phyloP scores from a whole-genome alignment of 1,140 invertebrate species.

The Sitobion miscanthi region DNA sequence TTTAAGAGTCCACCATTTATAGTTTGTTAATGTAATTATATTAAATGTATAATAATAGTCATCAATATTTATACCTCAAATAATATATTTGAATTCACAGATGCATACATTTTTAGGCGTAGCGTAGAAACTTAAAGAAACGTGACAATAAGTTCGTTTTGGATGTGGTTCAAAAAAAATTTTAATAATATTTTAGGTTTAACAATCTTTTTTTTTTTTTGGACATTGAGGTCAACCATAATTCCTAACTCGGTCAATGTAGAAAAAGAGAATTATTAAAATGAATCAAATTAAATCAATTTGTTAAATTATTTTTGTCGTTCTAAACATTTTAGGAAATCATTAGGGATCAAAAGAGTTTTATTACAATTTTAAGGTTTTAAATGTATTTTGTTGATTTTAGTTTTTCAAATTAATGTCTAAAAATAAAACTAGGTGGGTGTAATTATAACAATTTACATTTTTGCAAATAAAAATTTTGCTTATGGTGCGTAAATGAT shows the following conservation, averaged over 20 bases:
- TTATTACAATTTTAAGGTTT: not conserved
- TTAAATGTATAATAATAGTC: not conserved
- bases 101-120: not conserved
- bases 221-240: too few relatives aligned
- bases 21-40: not conserved
- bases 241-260: not conserved
- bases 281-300: not conserved
- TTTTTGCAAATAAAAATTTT: not conserved
- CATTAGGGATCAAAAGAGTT: not conserved
- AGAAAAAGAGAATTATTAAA: not conserved
- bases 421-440: too few relatives aligned
- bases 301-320: not conserved
- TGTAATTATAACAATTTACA: too few relatives aligned
- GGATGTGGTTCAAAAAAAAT: too few relatives aligned
- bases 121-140: too few relatives aligned
- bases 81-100: not conserved
- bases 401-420: not conserved
- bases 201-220: too few relatives aligned
- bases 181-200: not conserved
- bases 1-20: not conserved
- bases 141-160: too few relatives aligned
- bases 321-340: not conserved
- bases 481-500: not conserved
- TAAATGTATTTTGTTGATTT: not conserved
- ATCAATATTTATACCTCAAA: not conserved